These are phyloP conservation scores for Mycteria americana DNA, from an alignment of 2,797 vertebrate species.

Conservation along the genomic window DNA sequence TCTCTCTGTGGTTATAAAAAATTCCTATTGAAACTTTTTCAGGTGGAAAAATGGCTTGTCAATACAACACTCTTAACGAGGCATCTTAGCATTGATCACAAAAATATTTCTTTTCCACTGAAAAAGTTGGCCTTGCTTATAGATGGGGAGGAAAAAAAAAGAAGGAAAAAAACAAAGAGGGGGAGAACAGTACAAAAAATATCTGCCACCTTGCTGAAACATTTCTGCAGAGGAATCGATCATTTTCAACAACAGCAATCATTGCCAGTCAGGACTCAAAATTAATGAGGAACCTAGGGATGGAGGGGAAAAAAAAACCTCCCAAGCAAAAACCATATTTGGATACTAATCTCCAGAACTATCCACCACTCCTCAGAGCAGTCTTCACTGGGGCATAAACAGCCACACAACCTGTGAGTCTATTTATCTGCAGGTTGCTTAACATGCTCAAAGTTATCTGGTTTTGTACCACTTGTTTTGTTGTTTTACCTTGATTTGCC, in stretches of 20 bases:
- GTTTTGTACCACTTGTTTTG: not conserved
- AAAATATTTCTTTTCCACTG: not conserved
- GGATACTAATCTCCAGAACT: not conserved
- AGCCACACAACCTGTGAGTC: not conserved
- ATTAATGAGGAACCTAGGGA: not conserved
- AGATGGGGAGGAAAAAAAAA: not conserved
- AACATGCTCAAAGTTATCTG: not conserved
- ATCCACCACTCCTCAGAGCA: accelerated
- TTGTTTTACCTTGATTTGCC: not conserved
- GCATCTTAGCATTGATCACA: not conserved
- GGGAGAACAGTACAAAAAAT: not conserved
- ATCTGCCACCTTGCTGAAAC: not conserved
- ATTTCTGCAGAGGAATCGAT: not conserved
- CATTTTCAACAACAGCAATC: not conserved
- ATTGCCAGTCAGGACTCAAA: not conserved
- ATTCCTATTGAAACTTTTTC: not conserved
- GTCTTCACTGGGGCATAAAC: not conserved
- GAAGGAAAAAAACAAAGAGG: accelerated
- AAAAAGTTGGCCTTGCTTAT: not conserved
- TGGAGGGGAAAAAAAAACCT: not conserved
- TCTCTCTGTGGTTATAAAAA: not conserved
- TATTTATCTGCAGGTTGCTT: not conserved
- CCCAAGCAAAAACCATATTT: not conserved
- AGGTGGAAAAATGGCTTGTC: not conserved
- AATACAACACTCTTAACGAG: not conserved